phyloP scores from a whole-genome alignment of 2,888 invertebrate genomes.

The Trachelus tabidus region DNA sequence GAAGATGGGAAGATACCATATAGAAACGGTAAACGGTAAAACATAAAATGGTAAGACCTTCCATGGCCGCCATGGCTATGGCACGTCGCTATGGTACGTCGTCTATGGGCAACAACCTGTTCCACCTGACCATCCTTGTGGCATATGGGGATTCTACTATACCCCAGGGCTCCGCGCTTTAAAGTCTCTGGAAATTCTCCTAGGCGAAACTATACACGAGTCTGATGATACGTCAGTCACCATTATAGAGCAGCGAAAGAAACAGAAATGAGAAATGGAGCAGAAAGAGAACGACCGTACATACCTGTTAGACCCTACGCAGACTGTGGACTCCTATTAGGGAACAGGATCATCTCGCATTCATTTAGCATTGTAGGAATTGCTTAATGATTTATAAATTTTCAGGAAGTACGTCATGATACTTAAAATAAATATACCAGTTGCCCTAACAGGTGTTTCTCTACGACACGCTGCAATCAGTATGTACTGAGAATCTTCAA shows the following conservation, averaged over 20 bases:
- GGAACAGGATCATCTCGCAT: not conserved
- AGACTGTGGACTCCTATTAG: not conserved
- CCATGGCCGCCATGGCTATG: slow-evolving; percentile 13
- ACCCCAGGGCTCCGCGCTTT: not conserved
- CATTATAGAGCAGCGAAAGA: not conserved
- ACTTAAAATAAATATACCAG: not conserved
- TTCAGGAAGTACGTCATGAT: not conserved
- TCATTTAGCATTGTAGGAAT: not conserved
- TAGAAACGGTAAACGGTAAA: slow-evolving; percentile 42
- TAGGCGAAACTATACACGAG: not conserved
- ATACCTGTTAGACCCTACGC: not conserved
- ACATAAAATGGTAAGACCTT: slow-evolving; percentile 35
- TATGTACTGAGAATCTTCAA: not conserved
- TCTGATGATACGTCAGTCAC: not conserved
- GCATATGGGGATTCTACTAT: not conserved
- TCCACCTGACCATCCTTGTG: slow-evolving; percentile 7
- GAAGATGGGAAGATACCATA: slow-evolving; percentile 43
- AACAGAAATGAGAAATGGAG: not conserved
- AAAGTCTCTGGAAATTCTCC: not conserved
- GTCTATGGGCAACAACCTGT: slow-evolving; percentile 1
- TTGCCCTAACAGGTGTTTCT: not conserved
- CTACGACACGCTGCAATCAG: not conserved
- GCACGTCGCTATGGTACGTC: not conserved
- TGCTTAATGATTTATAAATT: not conserved
- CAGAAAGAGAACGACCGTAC: not conserved